Evolutionary conservation across 2,113 vertebrate species (phyloP).

Genomic region (Turdus rufiventris): DNA sequence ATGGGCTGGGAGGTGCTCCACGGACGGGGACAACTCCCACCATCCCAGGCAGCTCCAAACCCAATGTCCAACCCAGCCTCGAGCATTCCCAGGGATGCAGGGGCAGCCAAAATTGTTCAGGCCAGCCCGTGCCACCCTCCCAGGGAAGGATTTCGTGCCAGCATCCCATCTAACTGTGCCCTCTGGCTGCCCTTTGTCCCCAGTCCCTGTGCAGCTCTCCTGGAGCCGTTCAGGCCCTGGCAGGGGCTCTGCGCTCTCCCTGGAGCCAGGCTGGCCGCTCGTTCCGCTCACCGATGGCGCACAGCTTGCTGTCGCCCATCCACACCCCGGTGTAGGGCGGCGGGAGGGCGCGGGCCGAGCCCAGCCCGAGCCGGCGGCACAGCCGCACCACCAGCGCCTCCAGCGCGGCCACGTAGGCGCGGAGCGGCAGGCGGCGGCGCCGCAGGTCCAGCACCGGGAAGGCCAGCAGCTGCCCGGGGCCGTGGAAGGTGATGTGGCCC

Average conservation of each 20-base stretch:
- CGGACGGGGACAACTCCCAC: not conserved
- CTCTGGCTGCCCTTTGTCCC: not conserved
- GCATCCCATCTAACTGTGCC: rapidly evolving
- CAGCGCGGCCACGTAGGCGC: not conserved
- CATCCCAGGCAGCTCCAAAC: rapidly evolving
- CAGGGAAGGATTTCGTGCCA: not conserved
- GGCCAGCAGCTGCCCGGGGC: not conserved
- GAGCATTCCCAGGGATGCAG: not conserved
- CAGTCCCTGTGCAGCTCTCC: not conserved
- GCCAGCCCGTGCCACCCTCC: rapidly evolving
- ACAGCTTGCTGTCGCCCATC: not conserved
- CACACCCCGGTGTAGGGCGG: conserved; percentile 10
- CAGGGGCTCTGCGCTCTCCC: too few species aligned
- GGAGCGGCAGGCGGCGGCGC: not conserved
- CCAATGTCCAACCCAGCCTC: rapidly evolving
- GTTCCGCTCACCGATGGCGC: not conserved
- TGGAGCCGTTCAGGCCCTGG: not conserved
- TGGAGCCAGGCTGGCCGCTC: too few species aligned
- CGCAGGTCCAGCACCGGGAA: conserved; percentile 8
- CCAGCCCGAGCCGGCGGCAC: not conserved
- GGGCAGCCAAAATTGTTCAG: not conserved
- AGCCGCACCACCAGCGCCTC: not conserved
- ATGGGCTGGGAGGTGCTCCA: not conserved
- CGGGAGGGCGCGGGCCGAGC: not conserved
- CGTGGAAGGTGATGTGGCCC: not conserved